A percentile compares a stretch with the other conserved stretches of the same genome.
phyloP scores from a whole-genome alignment of 2,888 invertebrate genomes.

The Ctenicera cuprea region DNA sequence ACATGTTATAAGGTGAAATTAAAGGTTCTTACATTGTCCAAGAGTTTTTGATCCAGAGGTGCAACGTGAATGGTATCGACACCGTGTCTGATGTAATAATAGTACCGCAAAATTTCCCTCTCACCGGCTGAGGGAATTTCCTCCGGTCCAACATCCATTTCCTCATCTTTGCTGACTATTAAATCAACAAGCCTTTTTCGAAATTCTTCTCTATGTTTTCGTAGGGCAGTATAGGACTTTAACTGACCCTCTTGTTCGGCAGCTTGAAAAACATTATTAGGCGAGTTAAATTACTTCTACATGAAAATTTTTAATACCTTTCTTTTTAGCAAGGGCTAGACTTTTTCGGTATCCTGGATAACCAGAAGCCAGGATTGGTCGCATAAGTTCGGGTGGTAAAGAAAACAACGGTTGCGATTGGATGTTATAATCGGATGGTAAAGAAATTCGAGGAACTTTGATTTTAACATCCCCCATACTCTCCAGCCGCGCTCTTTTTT shows the following conservation, averaged over 20 bases:
- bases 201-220: constrained; percentile 88
- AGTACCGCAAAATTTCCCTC: constrained; percentile 85
- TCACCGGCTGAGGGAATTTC: constrained; percentile 79
- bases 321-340: constrained; percentile 68
- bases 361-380: constrained; percentile 67
- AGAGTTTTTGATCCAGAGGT: constrained; percentile 84
- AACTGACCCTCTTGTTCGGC: constrained; percentile 68
- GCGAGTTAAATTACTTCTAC: neutral
- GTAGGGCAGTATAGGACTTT: constrained; percentile 81
- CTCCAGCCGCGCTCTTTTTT: constrained; percentile 71
- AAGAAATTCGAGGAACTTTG: constrained; percentile 74
- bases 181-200: constrained; percentile 85
- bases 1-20: neutral
- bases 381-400: constrained; percentile 77
- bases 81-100: constrained; percentile 93
- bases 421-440: constrained; percentile 77
- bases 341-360: constrained; percentile 68
- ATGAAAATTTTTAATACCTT: constrained; percentile 58
- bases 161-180: constrained; percentile 78
- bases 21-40: constrained; percentile 75
- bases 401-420: constrained; percentile 77
- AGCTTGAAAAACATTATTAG: constrained; percentile 68
- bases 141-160: constrained; percentile 71
- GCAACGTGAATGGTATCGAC: constrained; percentile 93
- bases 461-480: constrained; percentile 73